Percentiles rank a stretch among this genome's conserved stretches.
Evolutionary conservation across 1,140 invertebrate genomes (phyloP).

Genomic region (Zaprionus vittiger): DNA sequence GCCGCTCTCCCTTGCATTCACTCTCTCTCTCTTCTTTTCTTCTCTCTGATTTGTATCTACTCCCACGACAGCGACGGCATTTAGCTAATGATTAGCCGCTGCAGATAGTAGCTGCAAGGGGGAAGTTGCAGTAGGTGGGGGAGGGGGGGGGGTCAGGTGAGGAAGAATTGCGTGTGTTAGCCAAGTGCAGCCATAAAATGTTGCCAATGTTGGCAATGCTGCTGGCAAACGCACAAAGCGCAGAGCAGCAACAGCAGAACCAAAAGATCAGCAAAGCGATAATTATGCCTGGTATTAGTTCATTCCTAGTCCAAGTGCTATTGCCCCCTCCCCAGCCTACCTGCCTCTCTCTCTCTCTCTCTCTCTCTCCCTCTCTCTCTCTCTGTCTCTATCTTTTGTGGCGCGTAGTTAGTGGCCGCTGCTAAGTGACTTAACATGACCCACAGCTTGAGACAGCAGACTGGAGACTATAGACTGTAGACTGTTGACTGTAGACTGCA

Average conservation of each 20-base stretch:
- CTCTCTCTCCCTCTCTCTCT: not conserved
- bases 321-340: not conserved
- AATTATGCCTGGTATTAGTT: constrained; percentile 80
- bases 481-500: constrained; percentile 4
- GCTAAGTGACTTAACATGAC: constrained; percentile 73
- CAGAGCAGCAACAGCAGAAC: constrained; percentile 46
- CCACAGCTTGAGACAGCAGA: constrained; percentile 38
- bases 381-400: not conserved
- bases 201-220: constrained; percentile 57
- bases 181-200: constrained; percentile 60
- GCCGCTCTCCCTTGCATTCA: not conserved
- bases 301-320: constrained; percentile 26
- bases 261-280: constrained; percentile 79
- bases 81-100: constrained; percentile 70
- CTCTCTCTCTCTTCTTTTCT: not conserved
- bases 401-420: constrained; percentile 44
- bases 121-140: not conserved
- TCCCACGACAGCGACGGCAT: constrained; percentile 62
- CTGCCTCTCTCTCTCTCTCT: not conserved
- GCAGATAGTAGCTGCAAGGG: constrained; percentile 47
- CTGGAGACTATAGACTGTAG: constrained; percentile 16
- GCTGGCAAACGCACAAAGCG: constrained; percentile 53
- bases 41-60: constrained; percentile 60
- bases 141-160: not conserved
- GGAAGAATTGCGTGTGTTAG: constrained; percentile 61